Percentiles rank a stretch among this genome's conserved stretches.
Conservation (phyloP, 2,888 invertebrate genomes). For the Ceraclea dissimilis region DNA sequence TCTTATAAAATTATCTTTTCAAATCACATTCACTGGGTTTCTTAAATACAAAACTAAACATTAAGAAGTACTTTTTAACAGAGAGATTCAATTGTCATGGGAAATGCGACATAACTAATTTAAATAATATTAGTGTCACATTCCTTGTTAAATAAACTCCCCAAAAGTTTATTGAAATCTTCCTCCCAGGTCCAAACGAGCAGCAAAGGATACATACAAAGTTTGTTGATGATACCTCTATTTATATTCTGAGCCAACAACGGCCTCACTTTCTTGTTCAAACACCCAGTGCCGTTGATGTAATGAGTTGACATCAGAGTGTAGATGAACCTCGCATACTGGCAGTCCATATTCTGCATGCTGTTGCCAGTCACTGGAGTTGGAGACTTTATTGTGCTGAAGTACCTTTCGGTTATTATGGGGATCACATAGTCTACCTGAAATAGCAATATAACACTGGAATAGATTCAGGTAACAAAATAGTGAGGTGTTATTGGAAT, state of each 20-base stretch:
- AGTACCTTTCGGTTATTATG: slow-evolving; percentile 46
- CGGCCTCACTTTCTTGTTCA: slow-evolving; percentile 45
- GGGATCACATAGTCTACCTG: slow-evolving; percentile 52
- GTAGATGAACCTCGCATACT: slow-evolving; percentile 45
- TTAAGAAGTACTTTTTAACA: too few relatives aligned
- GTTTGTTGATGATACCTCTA: slow-evolving; percentile 34
- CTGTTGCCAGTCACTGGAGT: slow-evolving; percentile 35
- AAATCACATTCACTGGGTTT: too few relatives aligned
- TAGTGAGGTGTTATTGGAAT: neutral
- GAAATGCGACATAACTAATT: too few relatives aligned
- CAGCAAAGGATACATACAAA: slow-evolving; percentile 42
- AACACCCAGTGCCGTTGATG: slow-evolving; percentile 42
- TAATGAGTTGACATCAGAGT: slow-evolving; percentile 43
- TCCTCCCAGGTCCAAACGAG: slow-evolving; percentile 44
- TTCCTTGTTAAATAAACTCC: slow-evolving; percentile 25
- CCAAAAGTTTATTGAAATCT: slow-evolving; percentile 42
- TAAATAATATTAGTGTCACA: neutral
- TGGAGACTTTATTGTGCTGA: slow-evolving; percentile 40
- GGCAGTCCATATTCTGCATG: slow-evolving; percentile 42
- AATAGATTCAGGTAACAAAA: too few relatives aligned
- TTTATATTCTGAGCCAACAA: slow-evolving; percentile 36
- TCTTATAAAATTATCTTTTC: too few relatives aligned
- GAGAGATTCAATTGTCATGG: too few relatives aligned
- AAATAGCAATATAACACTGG: slow-evolving; percentile 28
- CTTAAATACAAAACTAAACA: too few relatives aligned